Evolutionary conservation across 2,797 vertebrate genomes (phyloP), one percentile per base, ranked within the genome.

Genomic region (Enoplosus armatus): DNA sequence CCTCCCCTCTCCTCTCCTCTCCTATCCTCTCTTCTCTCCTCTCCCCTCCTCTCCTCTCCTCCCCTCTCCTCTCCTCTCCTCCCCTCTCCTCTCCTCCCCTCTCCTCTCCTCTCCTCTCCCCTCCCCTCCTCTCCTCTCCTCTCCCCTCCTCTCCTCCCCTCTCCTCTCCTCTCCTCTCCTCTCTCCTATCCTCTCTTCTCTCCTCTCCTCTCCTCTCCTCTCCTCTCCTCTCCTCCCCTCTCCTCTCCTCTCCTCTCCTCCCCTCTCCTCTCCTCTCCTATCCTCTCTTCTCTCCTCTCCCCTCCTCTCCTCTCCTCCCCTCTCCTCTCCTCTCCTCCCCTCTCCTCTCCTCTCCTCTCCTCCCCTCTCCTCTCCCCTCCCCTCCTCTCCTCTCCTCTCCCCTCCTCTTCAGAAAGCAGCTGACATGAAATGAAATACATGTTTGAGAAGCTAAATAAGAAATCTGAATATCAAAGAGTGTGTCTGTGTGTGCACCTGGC

Each of bases 401-500:
- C 11, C 55, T 27, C 22, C 45, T 6, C 2, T 71, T 20, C 10
- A 35, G 16, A n/a, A 35, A 41, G 48, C 24, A 60, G 20, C 61
- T 56, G 16, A 64, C 33, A 47, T 55, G 35, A 70, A 76, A 64
- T 77, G 8, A 66, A 81, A 70, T 41, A n/a, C 14, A 31, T 33
- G n/a, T 82, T 63, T 75, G 31, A 62, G 29, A 53, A 58, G 66
- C 31, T 41, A 58, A 71, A 75, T n/a, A 51, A 72, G 51, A 4
- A 67, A 74, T 79, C 11, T 73, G 48, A 87, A 83, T 81, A 73
- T 83, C 64, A 80, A 78, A 84, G 70, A 29, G 50, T 29, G 35
- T n/a, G 26, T 5, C 9, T 55, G 24, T 45, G 39, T 37, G 24
- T 18, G 24, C 2, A 29, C 7, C 20, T 22, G 41, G 22, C 33